Conservation (phyloP, 2,888 invertebrate genomes). For the Halocaridina rubra region DNA sequence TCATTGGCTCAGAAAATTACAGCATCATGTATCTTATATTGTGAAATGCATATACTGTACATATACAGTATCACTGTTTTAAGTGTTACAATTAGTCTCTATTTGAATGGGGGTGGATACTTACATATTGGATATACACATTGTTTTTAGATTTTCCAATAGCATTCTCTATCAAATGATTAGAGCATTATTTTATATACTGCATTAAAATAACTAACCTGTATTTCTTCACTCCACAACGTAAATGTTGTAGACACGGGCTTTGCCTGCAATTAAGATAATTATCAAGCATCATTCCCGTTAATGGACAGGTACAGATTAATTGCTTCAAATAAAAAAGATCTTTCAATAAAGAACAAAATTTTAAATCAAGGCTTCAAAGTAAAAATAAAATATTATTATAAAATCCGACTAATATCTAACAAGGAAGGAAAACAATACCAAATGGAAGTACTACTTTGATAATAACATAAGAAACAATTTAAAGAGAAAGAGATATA, state of each 20-base stretch:
- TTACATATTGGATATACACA: too few relatives aligned
- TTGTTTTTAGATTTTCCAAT: too few relatives aligned
- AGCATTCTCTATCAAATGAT: neutral
- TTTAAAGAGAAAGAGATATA: too few relatives aligned
- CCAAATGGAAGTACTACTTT: too few relatives aligned
- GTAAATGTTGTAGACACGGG: conserved; percentile 55
- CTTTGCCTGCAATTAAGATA: conserved; percentile 24
- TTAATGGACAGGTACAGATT: neutral
- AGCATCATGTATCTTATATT: neutral
- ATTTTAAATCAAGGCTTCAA: neutral
- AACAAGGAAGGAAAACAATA: too few relatives aligned
- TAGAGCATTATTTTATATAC: neutral
- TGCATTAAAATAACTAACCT: conserved; percentile 18
- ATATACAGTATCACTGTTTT: too few relatives aligned
- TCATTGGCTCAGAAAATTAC: neutral
- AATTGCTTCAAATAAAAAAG: neutral
- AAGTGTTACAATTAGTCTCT: too few relatives aligned
- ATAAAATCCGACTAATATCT: neutral
- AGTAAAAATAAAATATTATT: neutral
- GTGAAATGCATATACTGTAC: too few relatives aligned
- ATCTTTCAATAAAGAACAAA: neutral
- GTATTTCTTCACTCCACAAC: conserved; percentile 44
- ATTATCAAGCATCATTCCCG: too few relatives aligned
- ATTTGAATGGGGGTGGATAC: too few relatives aligned
- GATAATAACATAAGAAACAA: too few relatives aligned